phyloP scores from a whole-genome alignment of 1,140 invertebrate genomes.

The Thrips palmi region DNA sequence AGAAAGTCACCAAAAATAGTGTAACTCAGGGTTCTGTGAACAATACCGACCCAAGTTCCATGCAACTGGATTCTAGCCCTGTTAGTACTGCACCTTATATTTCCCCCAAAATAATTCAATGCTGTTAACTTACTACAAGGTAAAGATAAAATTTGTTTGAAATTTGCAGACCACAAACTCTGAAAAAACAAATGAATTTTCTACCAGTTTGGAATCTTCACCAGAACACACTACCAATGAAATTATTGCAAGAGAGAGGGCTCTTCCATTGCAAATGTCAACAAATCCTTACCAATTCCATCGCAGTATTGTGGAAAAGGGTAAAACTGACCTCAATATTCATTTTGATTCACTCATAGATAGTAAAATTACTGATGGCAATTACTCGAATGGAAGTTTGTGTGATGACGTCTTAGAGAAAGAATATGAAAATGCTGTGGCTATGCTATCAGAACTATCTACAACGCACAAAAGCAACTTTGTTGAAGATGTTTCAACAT shows the following conservation, averaged over 20 bases:
- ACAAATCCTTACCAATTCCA: neutral
- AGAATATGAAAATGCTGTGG: conserved; percentile 2
- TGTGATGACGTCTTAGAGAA: conserved; percentile 10
- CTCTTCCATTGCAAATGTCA: neutral
- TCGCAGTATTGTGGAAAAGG: neutral
- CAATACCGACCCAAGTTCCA: too few relatives aligned
- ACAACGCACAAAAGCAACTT: neutral
- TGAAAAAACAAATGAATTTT: too few relatives aligned
- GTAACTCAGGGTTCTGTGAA: too few relatives aligned
- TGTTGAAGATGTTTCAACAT: too few relatives aligned
- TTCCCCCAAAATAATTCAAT: too few relatives aligned
- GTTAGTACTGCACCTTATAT: too few relatives aligned
- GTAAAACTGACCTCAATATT: conserved; percentile 2
- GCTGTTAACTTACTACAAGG: too few relatives aligned
- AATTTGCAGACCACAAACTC: too few relatives aligned
- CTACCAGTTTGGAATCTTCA: neutral
- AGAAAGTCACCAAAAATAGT: too few relatives aligned
- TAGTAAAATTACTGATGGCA: neutral
- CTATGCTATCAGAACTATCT: conserved; percentile 7
- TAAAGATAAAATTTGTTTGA: too few relatives aligned
- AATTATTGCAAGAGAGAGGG: conserved; percentile 8
- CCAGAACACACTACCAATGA: neutral
- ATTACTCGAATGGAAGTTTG: conserved; percentile 9
- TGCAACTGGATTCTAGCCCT: too few relatives aligned
- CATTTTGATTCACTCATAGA: too few relatives aligned